Percentiles rank a stretch among this genome's conserved stretches.
Evolutionary conservation across 2,888 invertebrate genomes (phyloP).

Genomic region (Paralinhomoeus sp.): DNA sequence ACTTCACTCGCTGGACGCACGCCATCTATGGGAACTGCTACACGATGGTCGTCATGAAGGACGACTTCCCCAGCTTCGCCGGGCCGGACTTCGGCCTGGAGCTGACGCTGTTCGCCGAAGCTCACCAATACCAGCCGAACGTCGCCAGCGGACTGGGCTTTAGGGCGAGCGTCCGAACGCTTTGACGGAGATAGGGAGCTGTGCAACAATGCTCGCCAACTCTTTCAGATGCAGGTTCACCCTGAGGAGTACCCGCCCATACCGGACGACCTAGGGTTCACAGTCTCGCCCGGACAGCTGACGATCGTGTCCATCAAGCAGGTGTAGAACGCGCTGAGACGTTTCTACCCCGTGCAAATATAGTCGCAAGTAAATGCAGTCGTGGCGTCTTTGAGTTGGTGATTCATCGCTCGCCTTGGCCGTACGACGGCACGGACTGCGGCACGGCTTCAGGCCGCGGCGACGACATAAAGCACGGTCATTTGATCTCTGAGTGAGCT

Average conservation of each 20-base stretch:
- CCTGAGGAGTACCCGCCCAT: conserved; percentile 2
- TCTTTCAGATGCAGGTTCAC: conserved; percentile 3
- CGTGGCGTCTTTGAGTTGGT: not conserved
- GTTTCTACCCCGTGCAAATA: too few species aligned
- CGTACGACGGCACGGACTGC: conserved; percentile 4
- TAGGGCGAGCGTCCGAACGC: not conserved
- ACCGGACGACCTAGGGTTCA: conserved; percentile 5
- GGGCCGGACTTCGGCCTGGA: not conserved
- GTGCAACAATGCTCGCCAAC: not conserved
- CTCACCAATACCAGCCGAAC: not conserved
- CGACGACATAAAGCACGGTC: too few species aligned
- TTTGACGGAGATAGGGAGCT: not conserved
- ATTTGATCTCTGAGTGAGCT: too few species aligned
- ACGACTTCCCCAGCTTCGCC: not conserved
- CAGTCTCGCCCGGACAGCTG: conserved; percentile 2
- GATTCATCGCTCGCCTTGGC: conserved; percentile 2
- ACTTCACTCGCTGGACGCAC: not conserved
- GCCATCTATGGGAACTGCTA: not conserved
- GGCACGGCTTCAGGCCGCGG: too few species aligned
- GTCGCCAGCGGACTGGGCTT: not conserved
- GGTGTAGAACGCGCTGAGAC: too few species aligned
- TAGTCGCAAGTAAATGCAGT: too few species aligned
- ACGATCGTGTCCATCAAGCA: conserved; percentile 2
- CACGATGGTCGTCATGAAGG: not conserved
- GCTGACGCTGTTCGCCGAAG: not conserved